These are phyloP conservation scores for Poeciliopsis presidionis DNA, from an alignment of 2,797 vertebrate genomes.

Conservation along the genomic window DNA sequence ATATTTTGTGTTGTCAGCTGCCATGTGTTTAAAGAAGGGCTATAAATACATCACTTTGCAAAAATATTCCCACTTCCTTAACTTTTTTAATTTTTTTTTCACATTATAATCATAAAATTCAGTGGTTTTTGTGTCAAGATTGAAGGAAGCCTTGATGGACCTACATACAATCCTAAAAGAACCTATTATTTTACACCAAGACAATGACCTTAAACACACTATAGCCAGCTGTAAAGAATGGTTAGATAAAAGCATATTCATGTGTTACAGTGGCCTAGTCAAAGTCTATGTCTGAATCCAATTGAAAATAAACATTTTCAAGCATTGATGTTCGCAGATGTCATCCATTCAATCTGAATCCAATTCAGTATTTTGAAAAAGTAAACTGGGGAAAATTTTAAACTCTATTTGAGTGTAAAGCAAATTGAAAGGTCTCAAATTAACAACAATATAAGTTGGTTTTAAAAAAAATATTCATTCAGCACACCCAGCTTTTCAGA, in stretches of 20 bases:
- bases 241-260: not conserved
- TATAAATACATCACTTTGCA: not conserved
- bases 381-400: not conserved
- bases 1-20: not conserved
- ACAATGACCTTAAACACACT: not conserved
- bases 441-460: not conserved
- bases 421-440: not conserved
- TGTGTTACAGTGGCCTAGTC: not conserved
- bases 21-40: not conserved
- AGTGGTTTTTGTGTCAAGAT: not conserved
- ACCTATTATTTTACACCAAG: not conserved
- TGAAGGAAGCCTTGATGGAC: not conserved
- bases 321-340: not conserved
- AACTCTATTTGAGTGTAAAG: too few relatives aligned
- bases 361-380: not conserved
- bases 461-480: not conserved
- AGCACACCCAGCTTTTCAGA: not conserved
- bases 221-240: not conserved
- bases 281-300: not conserved
- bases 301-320: not conserved
- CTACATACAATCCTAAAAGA: not conserved
- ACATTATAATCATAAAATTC: not conserved
- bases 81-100: not conserved
- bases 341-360: not conserved
- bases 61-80: not conserved